Evolutionary conservation across 2,888 invertebrate genomes (phyloP).

Genomic region (Arrhopalites spinosus): DNA sequence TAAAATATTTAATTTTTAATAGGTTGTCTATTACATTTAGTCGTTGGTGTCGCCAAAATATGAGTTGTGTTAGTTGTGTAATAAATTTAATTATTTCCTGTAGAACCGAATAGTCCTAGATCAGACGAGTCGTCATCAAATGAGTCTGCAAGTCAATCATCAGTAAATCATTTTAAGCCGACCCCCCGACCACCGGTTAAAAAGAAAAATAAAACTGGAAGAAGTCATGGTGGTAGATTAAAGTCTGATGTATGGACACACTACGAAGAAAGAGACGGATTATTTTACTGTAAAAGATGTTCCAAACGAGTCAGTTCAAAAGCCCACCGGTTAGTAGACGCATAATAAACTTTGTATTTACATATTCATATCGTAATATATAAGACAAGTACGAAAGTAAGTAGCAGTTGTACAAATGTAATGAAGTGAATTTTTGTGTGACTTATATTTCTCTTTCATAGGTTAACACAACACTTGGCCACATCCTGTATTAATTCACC

Average conservation of each 20-base stretch:
- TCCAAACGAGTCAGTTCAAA: conserved; percentile 20
- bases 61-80: too few relatives aligned
- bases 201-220: neutral
- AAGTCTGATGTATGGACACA: conserved; percentile 19
- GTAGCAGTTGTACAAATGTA: too few relatives aligned
- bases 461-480: neutral
- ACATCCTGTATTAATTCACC: conserved; percentile 6
- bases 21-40: neutral
- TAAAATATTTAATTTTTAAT: too few relatives aligned
- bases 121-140: neutral
- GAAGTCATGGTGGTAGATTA: neutral
- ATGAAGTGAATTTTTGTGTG: too few relatives aligned
- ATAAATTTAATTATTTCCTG: too few relatives aligned
- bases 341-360: too few relatives aligned
- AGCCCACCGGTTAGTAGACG: neutral
- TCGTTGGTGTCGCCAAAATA: too few relatives aligned
- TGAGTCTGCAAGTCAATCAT: neutral
- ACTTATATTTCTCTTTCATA: too few relatives aligned
- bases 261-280: conserved; percentile 17
- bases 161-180: neutral
- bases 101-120: neutral
- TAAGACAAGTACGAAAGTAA: too few relatives aligned
- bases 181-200: neutral
- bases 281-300: conserved; percentile 21
- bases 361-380: too few relatives aligned